Evolutionary conservation across 2,797 vertebrate species (phyloP), one percentile per base, ranked within the genome.

Genomic region (Ceyx erithaca): DNA sequence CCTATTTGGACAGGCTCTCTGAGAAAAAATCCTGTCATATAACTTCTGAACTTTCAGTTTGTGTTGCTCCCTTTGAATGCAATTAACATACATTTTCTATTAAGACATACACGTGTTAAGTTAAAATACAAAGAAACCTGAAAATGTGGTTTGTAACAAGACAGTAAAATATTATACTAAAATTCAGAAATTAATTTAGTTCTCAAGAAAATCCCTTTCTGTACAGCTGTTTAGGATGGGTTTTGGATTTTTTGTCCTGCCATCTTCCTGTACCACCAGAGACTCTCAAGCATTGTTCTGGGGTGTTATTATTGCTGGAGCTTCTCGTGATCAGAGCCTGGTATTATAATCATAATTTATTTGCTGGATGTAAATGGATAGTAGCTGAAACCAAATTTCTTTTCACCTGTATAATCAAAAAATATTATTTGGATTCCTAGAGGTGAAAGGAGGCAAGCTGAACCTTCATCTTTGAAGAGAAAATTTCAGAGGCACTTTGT

Each of bases 401-500:
- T 93, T 94, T 94, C 79, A 91, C 93, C 71, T 95, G 75, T 82
- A 90, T 94, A 96, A 96, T 94, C 58, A 95, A 81, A 95, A 94
- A 95, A 84, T 94, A 92, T 91, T 95, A 96, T 96, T 96, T 95
- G 95, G 92, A 89, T 96, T 93, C 87, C 88, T 91, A 77, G 91
- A 92, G 94, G 93, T 96, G 92, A 95, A 95, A 96, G 77, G 88
- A 96, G 93, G 94, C 87, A 95, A 96, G 87, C 82, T 89, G 92
- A 89, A 95, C 76, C 87, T 95, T 96, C 88, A 96, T 96, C 89
- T 96, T 95, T 95, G 89, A 96, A 97, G 85, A 94, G 89, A 95
- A 97, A 94, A 94, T 94, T 97, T 95, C 95, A 96, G 90, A 95
- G 93, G 91, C 70, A 95, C 87, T 96, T 95, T 96, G 93, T 96